Conservation (phyloP, 1,140 invertebrate species). For the Olivierus martensii region DNA sequence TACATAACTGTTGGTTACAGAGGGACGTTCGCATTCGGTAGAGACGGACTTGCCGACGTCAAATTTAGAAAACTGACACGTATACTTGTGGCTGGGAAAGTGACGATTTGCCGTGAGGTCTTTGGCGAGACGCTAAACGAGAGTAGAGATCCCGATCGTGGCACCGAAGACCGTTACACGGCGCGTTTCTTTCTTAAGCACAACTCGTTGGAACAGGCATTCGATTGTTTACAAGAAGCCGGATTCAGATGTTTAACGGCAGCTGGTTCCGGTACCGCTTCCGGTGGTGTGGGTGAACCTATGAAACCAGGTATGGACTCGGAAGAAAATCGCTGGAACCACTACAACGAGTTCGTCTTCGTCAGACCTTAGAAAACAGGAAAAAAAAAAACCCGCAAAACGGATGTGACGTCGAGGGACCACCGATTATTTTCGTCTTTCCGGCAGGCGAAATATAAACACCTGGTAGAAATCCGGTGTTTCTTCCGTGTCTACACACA, state of each 20-base stretch:
- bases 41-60: conserved; percentile 93
- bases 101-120: conserved; percentile 73
- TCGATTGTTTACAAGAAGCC: conserved; percentile 89
- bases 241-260: conserved; percentile 57
- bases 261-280: conserved; percentile 84
- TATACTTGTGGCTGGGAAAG: conserved; percentile 88
- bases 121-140: conserved; percentile 97
- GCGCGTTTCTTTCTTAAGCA: conserved; percentile 98
- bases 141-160: conserved; percentile 82
- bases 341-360: conserved; percentile 98
- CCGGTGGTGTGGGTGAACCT: conserved; percentile 49
- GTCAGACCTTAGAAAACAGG: conserved; percentile 28
- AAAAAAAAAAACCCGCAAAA: no score
- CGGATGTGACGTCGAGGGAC: no score
- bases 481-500: no score
- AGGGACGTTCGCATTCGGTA: conserved; percentile 98
- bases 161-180: conserved; percentile 90
- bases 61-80: conserved; percentile 96
- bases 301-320: conserved; percentile 86
- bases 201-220: conserved; percentile 93
- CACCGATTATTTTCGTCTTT: no score
- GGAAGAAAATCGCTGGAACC: conserved; percentile 96
- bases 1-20: conserved; percentile 96
- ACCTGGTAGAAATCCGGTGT: no score
- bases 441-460: no score